Evolutionary conservation across 2,888 invertebrate genomes (phyloP).

Genomic region (Prosopocoilus inquinatus): DNA sequence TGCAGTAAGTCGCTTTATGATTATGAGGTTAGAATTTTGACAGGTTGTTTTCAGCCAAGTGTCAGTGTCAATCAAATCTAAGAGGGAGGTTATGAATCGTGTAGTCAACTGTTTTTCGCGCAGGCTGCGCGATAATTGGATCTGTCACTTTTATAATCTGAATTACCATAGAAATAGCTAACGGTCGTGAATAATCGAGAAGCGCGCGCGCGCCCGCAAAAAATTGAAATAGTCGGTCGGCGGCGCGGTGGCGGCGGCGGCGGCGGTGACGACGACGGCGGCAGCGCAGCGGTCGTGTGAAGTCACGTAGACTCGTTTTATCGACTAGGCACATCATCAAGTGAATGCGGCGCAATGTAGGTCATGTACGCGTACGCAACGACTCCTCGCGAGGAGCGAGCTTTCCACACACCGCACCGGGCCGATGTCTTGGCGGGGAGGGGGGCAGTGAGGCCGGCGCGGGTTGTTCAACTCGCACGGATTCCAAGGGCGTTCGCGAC

Average conservation of each 20-base stretch:
- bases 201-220: neutral
- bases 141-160: no score
- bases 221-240: neutral
- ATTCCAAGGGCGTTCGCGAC: constrained; percentile 33
- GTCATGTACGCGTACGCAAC: constrained; percentile 4
- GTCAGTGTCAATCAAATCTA: no score
- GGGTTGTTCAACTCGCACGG: constrained; percentile 32
- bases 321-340: neutral
- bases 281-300: neutral
- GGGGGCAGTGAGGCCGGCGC: constrained; percentile 17
- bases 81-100: no score
- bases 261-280: neutral
- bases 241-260: neutral
- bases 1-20: no score
- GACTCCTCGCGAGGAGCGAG: constrained; percentile 2
- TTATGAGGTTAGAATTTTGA: no score
- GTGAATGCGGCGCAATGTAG: neutral
- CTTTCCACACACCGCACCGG: neutral
- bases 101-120: no score
- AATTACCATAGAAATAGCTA: no score
- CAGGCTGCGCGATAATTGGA: no score
- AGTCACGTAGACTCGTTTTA: neutral
- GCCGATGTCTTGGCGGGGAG: constrained; percentile 1
- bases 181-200: neutral
- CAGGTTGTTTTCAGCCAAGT: no score